Evolutionary conservation across 2,113 vertebrate genomes (phyloP).

Genomic region (Blennius ocellaris): DNA sequence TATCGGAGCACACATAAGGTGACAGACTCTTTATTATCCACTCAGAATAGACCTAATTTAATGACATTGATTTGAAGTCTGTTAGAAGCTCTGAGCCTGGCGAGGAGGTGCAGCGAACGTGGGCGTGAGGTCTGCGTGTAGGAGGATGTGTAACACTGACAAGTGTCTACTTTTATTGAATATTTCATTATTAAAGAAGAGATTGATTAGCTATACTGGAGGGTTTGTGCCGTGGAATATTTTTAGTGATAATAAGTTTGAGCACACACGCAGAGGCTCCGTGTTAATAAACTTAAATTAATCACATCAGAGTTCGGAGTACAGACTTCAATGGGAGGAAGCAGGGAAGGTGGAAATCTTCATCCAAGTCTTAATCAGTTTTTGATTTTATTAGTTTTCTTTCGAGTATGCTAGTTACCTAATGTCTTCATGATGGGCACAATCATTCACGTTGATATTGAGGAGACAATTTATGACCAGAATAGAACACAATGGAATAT

Average conservation of each 20-base stretch:
- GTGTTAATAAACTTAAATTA: neutral
- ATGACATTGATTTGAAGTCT: conserved; percentile 59
- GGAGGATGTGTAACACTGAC: conserved; percentile 39
- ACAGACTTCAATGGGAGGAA: fast-evolving
- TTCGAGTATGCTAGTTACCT: too few relatives aligned
- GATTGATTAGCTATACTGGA: conserved; percentile 24
- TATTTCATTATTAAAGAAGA: conserved; percentile 39
- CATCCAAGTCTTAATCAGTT: too few relatives aligned
- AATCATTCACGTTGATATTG: too few relatives aligned
- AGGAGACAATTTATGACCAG: too few relatives aligned
- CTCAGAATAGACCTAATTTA: conserved; percentile 61
- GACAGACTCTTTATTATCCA: conserved; percentile 65
- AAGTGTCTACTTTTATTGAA: conserved; percentile 46
- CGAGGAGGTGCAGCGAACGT: conserved; percentile 28
- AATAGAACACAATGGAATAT: too few relatives aligned
- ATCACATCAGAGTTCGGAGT: neutral
- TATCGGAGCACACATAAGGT: conserved; percentile 53
- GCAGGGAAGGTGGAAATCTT: too few relatives aligned
- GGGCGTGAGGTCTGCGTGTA: conserved; percentile 17
- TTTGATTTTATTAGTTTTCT: too few relatives aligned
- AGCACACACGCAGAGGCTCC: neutral
- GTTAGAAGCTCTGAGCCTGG: conserved; percentile 41
- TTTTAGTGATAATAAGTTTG: neutral
- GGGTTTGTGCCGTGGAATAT: conserved; percentile 8
- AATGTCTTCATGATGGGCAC: too few relatives aligned